Base-by-base conservation (phyloP, 2,888 invertebrate genomes). In the Isotomurus palustris region DNA sequence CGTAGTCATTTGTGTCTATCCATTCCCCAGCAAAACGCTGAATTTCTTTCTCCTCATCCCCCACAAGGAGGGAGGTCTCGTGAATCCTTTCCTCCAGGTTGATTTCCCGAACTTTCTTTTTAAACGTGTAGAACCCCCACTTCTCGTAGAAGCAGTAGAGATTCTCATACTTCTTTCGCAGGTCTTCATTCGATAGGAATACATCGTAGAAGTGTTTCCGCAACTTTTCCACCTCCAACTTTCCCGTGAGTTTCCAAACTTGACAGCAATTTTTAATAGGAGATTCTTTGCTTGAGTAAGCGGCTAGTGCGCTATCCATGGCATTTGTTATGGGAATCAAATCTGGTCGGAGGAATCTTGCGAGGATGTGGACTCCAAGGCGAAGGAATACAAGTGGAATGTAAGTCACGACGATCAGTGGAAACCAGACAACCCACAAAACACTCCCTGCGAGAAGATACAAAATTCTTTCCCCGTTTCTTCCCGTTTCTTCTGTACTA, bases 81-180 rank as follows among this genome's bases (percentile, higher is more conserved):
- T 32, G 41, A 53, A 64, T 60, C 21, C 62, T 61, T 22, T 59
- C 53, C 17, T 61, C 59, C 29, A 64, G 27, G 21, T 64, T 53
- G 8, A 64, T 40, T 2, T 51, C 27, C 8, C 36, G 28, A 1
- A 64, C 59, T 45, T 49, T 50, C 29, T 52, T 56, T 49, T 64
- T 64, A 25, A 64, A 64, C 14, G 60, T 50, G 36, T 62, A 64
- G 17, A 61, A 61, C 8, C 64, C 62, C 40, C 57, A 64, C n/a
- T 54, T 53, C 12, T 57, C 58, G 1, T 62, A 47, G 36, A 62
- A 62, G 14, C 61, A 62, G 29, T 59, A 59, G 19, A 64, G 38
- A 48, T 64, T 64, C 5, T 52, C 24, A 24, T 64, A 64, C 35
- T 55, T 56, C 32, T 5, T 24, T 17, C 54, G 38, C 4, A 48